Conservation (phyloP, 2,888 invertebrate genomes). For the Drosophila mettleri region DNA sequence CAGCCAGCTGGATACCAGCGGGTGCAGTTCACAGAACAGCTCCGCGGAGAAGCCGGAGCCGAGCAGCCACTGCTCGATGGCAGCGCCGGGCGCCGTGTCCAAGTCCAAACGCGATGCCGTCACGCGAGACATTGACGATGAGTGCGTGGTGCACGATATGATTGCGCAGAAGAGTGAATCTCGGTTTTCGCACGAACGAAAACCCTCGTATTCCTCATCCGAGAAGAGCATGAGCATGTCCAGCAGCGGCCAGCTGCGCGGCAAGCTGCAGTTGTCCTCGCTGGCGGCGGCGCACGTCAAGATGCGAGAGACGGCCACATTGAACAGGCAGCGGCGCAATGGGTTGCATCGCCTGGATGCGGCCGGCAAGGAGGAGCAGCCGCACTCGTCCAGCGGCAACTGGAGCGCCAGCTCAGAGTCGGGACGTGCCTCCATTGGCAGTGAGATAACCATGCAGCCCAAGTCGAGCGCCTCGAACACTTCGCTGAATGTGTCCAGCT, state of each 20-base stretch:
- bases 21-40: slow-evolving; percentile 70
- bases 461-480: slow-evolving; percentile 90
- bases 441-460: slow-evolving; percentile 90
- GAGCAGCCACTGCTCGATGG: slow-evolving; percentile 35
- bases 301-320: slow-evolving; percentile 90
- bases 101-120: slow-evolving; percentile 33
- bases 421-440: slow-evolving; percentile 93
- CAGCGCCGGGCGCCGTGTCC: slow-evolving; percentile 30
- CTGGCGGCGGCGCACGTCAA: slow-evolving; percentile 87
- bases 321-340: slow-evolving; percentile 89
- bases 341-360: slow-evolving; percentile 84
- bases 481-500: slow-evolving; percentile 88
- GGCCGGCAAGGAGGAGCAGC: slow-evolving; percentile 89
- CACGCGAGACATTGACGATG: slow-evolving; percentile 86
- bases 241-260: slow-evolving; percentile 84
- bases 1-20: slow-evolving; percentile 83
- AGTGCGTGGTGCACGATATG: slow-evolving; percentile 88
- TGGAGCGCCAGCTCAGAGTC: slow-evolving; percentile 98
- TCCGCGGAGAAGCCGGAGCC: slow-evolving; percentile 71
- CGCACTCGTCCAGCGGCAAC: slow-evolving; percentile 96
- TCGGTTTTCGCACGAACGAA: slow-evolving; percentile 90
- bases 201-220: slow-evolving; percentile 91
- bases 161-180: slow-evolving; percentile 87
- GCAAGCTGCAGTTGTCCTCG: slow-evolving; percentile 73
- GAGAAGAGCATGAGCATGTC: slow-evolving; percentile 88